phyloP scores from a whole-genome alignment of 2,797 vertebrate genomes.

The Menidia menidia region DNA sequence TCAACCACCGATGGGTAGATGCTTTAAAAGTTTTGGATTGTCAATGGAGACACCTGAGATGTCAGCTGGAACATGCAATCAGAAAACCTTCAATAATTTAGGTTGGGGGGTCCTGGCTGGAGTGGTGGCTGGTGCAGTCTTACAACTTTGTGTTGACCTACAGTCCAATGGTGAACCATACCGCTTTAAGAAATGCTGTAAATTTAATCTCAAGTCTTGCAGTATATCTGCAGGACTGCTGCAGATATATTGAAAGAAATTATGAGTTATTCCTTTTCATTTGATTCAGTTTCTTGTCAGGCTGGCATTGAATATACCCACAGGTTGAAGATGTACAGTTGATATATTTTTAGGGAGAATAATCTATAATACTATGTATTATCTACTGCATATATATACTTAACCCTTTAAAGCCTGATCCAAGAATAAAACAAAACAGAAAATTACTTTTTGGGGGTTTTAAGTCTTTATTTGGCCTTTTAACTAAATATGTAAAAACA shows the following conservation, averaged over 20 bases:
- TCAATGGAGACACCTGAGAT: slow-evolving; percentile 45
- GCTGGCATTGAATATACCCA: slow-evolving; percentile 7
- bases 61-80: slow-evolving; percentile 47
- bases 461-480: no score
- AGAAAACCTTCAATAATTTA: slow-evolving; percentile 62
- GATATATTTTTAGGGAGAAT: slow-evolving; percentile 2
- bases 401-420: no score
- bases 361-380: background rate
- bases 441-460: no score
- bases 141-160: slow-evolving; percentile 29
- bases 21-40: slow-evolving; percentile 36
- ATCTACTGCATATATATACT: slow-evolving; percentile 30
- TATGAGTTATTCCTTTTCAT: background rate
- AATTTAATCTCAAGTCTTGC: slow-evolving; percentile 37
- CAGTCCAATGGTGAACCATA: slow-evolving; percentile 35
- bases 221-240: slow-evolving; percentile 14
- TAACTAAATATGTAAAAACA: no score
- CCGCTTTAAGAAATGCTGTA: slow-evolving; percentile 34
- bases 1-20: slow-evolving; percentile 46
- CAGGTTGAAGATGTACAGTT: slow-evolving; percentile 15
- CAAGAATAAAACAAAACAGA: no score
- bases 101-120: slow-evolving; percentile 10
- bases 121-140: slow-evolving; percentile 14
- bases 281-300: slow-evolving; percentile 11
- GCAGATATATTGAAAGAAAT: background rate